A percentile compares a stretch with the other conserved stretches of the same genome.
phyloP scores from a whole-genome alignment of 1,140 invertebrate species.

The Liolophura sinensis region DNA sequence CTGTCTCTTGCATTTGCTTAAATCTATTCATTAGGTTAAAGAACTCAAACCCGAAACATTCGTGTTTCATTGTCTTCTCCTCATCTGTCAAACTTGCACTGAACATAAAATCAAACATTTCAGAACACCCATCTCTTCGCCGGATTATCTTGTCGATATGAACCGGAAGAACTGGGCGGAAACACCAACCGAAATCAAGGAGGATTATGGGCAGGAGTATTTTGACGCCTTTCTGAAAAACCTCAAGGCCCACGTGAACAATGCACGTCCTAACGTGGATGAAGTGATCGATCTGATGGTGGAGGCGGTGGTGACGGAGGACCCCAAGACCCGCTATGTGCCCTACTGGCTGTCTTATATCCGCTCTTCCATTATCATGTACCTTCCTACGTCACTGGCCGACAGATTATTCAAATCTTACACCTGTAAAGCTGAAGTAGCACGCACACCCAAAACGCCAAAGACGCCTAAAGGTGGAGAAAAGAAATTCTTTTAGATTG shows the following conservation, averaged over 20 bases:
- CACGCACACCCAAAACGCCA: too few species aligned
- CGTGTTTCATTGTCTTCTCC: too few species aligned
- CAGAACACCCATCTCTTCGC: constrained; percentile 47
- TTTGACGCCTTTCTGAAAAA: constrained; percentile 44
- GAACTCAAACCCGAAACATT: not conserved
- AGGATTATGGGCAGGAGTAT: constrained; percentile 50
- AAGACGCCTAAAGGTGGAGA: too few species aligned
- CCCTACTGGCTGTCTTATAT: constrained; percentile 38
- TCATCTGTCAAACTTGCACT: too few species aligned
- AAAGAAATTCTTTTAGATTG: too few species aligned
- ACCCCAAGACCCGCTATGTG: constrained; percentile 41
- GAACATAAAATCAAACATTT: constrained; percentile 5
- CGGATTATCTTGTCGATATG: constrained; percentile 34
- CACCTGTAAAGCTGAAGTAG: not conserved
- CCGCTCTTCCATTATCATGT: constrained; percentile 32
- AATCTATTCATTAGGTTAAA: not conserved
- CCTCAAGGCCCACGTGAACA: constrained; percentile 36
- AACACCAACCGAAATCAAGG: constrained; percentile 44
- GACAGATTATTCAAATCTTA: constrained; percentile 35
- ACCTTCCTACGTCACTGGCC: constrained; percentile 61
- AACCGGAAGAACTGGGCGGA: constrained; percentile 51
- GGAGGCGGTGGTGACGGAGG: constrained; percentile 35
- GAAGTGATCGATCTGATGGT: constrained; percentile 46
- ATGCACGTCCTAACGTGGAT: constrained; percentile 39
- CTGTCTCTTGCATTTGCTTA: not conserved